phyloP scores from a whole-genome alignment of 2,113 vertebrate genomes.

The Austrofundulus limnaeus region DNA sequence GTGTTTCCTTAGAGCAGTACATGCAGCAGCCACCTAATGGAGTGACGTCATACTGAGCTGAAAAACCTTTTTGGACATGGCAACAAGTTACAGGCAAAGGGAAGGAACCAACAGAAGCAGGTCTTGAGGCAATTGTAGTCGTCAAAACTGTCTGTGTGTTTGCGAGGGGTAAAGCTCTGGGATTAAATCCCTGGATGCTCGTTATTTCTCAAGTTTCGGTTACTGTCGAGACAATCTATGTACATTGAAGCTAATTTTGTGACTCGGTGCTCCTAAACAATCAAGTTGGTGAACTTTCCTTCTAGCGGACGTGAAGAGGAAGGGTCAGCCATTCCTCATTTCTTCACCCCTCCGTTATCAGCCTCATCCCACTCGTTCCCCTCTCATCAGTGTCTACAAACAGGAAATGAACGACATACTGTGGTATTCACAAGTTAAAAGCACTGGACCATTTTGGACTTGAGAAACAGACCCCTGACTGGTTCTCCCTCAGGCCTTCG shows the following conservation, averaged over 20 bases:
- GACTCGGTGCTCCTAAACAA: constrained; percentile 54
- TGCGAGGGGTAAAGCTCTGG: constrained; percentile 57
- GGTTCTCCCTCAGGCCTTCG: constrained; percentile 62
- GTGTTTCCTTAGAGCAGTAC: constrained; percentile 82
- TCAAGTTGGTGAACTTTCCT: constrained; percentile 46
- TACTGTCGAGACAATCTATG: constrained; percentile 56
- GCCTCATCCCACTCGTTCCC: constrained; percentile 62
- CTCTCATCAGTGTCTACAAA: constrained; percentile 64
- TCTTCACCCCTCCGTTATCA: constrained; percentile 26
- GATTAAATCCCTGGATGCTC: constrained; percentile 40
- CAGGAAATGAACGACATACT: constrained; percentile 59
- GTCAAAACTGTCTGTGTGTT: constrained; percentile 57
- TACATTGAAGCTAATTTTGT: constrained; percentile 61
- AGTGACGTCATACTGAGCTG: constrained; percentile 79
- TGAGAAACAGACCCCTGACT: constrained; percentile 52
- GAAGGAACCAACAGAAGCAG: constrained; percentile 66
- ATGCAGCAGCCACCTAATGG: constrained; percentile 83
- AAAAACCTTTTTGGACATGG: constrained; percentile 71
- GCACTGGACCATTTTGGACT: constrained; percentile 74
- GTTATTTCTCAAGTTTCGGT: constrained; percentile 43
- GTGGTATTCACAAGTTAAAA: constrained; percentile 71
- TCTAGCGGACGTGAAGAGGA: constrained; percentile 24
- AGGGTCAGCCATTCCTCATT: constrained; percentile 49
- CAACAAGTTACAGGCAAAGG: constrained; percentile 73
- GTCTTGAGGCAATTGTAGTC: constrained; percentile 51